Evolutionary conservation across 1,140 invertebrate species (phyloP).

Genomic region (Diabrotica undecimpunctata): DNA sequence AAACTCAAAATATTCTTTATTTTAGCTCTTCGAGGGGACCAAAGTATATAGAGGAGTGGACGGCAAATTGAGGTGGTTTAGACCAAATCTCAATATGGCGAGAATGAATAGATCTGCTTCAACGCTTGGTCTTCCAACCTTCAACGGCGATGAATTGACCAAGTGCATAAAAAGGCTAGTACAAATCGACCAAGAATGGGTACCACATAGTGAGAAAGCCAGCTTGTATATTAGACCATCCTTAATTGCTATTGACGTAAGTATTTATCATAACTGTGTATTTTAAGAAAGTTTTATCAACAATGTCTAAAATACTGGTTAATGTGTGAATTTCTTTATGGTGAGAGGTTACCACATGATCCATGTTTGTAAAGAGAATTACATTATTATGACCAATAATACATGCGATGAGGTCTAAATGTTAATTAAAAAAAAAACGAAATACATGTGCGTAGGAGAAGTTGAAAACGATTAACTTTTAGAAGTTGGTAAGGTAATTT

Average conservation of each 20-base stretch:
- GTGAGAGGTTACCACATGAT: too few relatives aligned
- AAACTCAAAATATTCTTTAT: conserved; percentile 23
- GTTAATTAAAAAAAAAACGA: too few relatives aligned
- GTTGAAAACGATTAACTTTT: too few relatives aligned
- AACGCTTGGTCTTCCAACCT: conserved; percentile 83
- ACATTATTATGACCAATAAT: too few relatives aligned
- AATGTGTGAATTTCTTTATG: background rate
- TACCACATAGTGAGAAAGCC: conserved; percentile 82
- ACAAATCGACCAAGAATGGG: conserved; percentile 94
- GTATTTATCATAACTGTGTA: conserved; percentile 38
- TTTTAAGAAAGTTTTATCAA: background rate
- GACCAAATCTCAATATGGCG: conserved; percentile 93
- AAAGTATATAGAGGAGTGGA: conserved; percentile 96
- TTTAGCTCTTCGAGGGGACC: conserved; percentile 96
- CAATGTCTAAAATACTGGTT: background rate
- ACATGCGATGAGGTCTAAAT: too few relatives aligned
- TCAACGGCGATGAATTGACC: conserved; percentile 84
- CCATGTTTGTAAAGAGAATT: too few relatives aligned
- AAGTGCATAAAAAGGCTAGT: conserved; percentile 84
- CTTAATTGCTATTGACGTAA: conserved; percentile 94
- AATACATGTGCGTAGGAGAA: too few relatives aligned
- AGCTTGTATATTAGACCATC: conserved; percentile 96
- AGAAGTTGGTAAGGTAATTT: too few relatives aligned
- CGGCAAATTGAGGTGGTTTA: conserved; percentile 88
- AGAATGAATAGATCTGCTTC: conserved; percentile 85